These are phyloP conservation scores for Latrodectus hesperus DNA, from an alignment of 2,888 invertebrate species.

Conservation along the genomic window DNA sequence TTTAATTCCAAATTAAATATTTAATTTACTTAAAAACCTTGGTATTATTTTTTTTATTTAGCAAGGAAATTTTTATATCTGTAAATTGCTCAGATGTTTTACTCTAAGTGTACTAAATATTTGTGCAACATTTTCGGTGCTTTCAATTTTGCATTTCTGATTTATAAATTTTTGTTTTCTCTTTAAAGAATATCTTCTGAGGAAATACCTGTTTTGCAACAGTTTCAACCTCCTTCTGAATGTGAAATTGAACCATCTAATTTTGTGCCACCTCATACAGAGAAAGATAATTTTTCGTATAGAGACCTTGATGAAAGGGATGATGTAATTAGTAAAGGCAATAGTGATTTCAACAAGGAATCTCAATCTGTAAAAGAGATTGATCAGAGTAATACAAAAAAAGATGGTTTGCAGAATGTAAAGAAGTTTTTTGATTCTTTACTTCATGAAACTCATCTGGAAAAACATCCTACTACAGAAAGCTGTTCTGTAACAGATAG, in stretches of 20 bases:
- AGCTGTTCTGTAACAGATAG: not conserved
- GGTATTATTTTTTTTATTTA: too few species aligned
- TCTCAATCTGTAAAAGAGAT: not conserved
- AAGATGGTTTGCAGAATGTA: constrained; percentile 30
- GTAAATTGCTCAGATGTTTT: too few species aligned
- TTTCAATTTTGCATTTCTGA: too few species aligned
- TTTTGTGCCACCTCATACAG: not conserved
- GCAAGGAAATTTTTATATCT: too few species aligned
- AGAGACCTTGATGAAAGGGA: constrained; percentile 2
- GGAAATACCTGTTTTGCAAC: too few species aligned
- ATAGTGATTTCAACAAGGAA: not conserved
- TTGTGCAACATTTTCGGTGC: too few species aligned
- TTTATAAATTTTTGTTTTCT: too few species aligned
- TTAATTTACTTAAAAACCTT: too few species aligned
- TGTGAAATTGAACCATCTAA: not conserved
- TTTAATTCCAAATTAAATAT: too few species aligned
- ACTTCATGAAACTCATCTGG: constrained; percentile 27
- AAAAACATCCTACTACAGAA: constrained; percentile 16
- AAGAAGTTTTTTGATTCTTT: constrained; percentile 46
- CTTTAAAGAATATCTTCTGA: too few species aligned
- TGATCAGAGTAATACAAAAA: constrained; percentile 13
- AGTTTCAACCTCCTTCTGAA: not conserved
- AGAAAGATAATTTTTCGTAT: not conserved
- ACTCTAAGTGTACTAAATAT: too few species aligned
- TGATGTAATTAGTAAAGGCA: not conserved